phyloP scores from a whole-genome alignment of 1,140 invertebrate genomes.

The Drosophila equinoxialis region DNA sequence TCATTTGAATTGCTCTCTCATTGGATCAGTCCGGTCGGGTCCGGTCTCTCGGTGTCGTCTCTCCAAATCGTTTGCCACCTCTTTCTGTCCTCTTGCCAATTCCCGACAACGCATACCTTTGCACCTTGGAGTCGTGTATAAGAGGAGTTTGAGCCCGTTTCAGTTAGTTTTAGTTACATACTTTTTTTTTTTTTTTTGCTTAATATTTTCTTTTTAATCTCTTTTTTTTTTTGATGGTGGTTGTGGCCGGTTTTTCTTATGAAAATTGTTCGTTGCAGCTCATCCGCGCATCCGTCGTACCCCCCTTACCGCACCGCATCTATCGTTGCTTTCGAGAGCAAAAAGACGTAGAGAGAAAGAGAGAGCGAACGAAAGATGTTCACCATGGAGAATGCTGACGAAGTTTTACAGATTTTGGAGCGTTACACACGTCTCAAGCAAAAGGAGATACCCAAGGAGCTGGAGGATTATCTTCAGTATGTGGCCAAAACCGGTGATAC shows the following conservation, averaged over 20 bases:
- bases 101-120: neutral
- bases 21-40: slow-evolving; percentile 13
- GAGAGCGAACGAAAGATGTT: slow-evolving; percentile 45
- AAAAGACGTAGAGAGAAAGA: too few species aligned
- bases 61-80: slow-evolving; percentile 36
- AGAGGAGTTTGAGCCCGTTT: slow-evolving; percentile 1
- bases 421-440: slow-evolving; percentile 91
- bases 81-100: neutral
- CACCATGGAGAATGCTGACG: slow-evolving; percentile 93
- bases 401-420: slow-evolving; percentile 91
- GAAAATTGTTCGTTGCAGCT: slow-evolving; percentile 26
- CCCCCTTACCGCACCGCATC: neutral
- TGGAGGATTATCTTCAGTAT: slow-evolving; percentile 95
- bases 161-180: slow-evolving; percentile 1
- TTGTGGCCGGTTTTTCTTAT: slow-evolving; percentile 5
- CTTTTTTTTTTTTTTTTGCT: neutral
- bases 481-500: slow-evolving; percentile 97
- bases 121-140: neutral
- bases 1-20: slow-evolving; percentile 57
- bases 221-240: neutral
- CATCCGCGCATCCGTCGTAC: slow-evolving; percentile 5
- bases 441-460: slow-evolving; percentile 92
- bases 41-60: slow-evolving; percentile 42
- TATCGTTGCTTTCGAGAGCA: neutral
- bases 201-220: neutral